Conservation (phyloP, 2,888 invertebrate species). For the Andrena minutula region DNA sequence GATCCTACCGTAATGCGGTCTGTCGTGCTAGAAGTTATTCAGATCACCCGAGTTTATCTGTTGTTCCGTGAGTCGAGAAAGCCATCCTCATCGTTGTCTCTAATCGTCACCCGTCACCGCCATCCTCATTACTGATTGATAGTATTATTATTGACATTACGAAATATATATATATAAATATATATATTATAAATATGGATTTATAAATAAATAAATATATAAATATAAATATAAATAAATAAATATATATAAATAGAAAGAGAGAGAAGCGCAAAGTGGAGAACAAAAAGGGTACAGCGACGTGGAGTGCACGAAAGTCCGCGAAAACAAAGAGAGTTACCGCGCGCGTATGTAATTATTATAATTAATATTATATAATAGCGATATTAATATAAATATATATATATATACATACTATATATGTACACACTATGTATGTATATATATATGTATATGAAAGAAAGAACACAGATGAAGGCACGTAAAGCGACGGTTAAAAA, state of each 20-base stretch:
- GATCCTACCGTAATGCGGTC: conserved; percentile 67
- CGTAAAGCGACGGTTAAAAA: conserved; percentile 55
- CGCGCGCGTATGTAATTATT: conserved; percentile 72
- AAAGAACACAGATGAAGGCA: conserved; percentile 62
- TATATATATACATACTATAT: conserved; percentile 62
- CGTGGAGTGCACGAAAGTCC: conserved; percentile 52
- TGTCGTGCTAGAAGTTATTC: conserved; percentile 61
- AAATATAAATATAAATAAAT: conserved; percentile 60
- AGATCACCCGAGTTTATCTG: conserved; percentile 51
- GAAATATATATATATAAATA: conserved; percentile 70
- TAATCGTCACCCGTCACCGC: conserved; percentile 55
- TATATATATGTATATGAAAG: conserved; percentile 68
- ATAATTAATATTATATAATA: conserved; percentile 66
- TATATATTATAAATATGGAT: conserved; percentile 73
- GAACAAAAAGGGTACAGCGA: conserved; percentile 47
- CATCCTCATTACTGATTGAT: conserved; percentile 69
- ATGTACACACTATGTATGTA: conserved; percentile 56
- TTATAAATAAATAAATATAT: conserved; percentile 69
- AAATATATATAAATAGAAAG: conserved; percentile 49
- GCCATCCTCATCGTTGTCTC: conserved; percentile 64
- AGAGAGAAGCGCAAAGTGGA: conserved; percentile 32
- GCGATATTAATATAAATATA: conserved; percentile 70
- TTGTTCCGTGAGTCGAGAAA: conserved; percentile 55
- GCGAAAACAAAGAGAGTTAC: conserved; percentile 57
- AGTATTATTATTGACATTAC: conserved; percentile 72